Evolutionary conservation across 2,113 vertebrate species (phyloP).

Genomic region (Calonectris borealis): DNA sequence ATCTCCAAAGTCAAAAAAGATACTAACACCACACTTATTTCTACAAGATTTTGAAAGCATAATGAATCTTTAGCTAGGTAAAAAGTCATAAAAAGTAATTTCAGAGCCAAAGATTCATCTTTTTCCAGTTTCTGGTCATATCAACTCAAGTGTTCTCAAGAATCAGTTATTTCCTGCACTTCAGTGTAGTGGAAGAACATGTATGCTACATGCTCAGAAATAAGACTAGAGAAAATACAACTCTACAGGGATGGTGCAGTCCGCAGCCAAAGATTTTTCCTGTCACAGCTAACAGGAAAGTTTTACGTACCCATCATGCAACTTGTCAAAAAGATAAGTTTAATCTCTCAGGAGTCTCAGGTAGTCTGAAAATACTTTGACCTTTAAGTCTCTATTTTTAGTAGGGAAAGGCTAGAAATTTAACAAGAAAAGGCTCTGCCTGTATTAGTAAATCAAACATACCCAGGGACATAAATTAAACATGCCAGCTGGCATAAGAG

Average conservation of each 20-base stretch:
- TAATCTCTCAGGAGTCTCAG: neutral
- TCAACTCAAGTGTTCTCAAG: neutral
- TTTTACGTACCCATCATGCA: neutral
- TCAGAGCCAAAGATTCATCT: neutral
- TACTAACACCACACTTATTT: neutral
- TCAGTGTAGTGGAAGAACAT: neutral
- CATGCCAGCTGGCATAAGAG: neutral
- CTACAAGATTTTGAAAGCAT: neutral
- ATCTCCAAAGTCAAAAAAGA: neutral
- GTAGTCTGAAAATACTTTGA: constrained; percentile 6
- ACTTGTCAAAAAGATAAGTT: neutral
- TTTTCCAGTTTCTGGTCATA: neutral
- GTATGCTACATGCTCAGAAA: neutral
- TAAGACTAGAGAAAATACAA: neutral
- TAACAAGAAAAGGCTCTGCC: neutral
- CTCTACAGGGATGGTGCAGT: neutral
- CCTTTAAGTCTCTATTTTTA: constrained; percentile 22
- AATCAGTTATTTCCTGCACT: neutral
- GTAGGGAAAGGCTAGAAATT: neutral
- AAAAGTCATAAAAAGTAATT: neutral
- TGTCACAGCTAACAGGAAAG: neutral
- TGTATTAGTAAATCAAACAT: constrained; percentile 1
- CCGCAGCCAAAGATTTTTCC: neutral
- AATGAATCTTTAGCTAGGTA: neutral
- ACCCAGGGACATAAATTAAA: neutral